A percentile compares a stretch with the other conserved stretches of the same genome.
phyloP scores from a whole-genome alignment of 1,140 invertebrate genomes.

The Drosophila quadrilineata region DNA sequence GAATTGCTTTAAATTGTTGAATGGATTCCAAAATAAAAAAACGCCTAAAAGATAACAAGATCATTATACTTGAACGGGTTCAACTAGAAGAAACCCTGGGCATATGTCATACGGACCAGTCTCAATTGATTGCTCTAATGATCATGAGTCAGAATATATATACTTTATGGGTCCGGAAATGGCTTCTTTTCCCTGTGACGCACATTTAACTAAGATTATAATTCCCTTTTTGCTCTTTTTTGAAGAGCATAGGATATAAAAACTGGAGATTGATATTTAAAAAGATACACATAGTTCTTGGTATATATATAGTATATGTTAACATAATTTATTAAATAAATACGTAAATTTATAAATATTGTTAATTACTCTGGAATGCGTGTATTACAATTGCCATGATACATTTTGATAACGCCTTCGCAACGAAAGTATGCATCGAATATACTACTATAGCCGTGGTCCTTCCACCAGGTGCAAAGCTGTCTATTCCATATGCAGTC shows the following conservation, averaged over 20 bases:
- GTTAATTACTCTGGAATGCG: conserved; percentile 84
- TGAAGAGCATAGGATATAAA: too few relatives aligned
- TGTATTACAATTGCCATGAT: conserved; percentile 94
- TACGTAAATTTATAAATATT: conserved; percentile 4
- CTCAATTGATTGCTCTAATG: too few relatives aligned
- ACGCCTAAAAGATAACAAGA: too few relatives aligned
- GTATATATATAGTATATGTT: neutral
- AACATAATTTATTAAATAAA: conserved; percentile 20
- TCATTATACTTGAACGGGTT: too few relatives aligned
- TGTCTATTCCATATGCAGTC: conserved; percentile 93
- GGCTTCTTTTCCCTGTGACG: too few relatives aligned
- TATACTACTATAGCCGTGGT: conserved; percentile 89
- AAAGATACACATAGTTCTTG: neutral
- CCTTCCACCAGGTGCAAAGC: conserved; percentile 92
- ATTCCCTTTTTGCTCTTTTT: too few relatives aligned
- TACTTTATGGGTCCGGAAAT: too few relatives aligned
- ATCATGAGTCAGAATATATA: too few relatives aligned
- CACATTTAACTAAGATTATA: too few relatives aligned
- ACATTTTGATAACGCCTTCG: conserved; percentile 86
- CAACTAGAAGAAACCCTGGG: too few relatives aligned
- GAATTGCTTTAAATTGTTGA: neutral
- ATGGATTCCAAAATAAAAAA: neutral
- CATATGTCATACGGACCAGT: too few relatives aligned
- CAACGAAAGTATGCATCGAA: conserved; percentile 90
- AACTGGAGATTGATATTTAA: neutral